phyloP scores from a whole-genome alignment of 2,888 invertebrate species.

The Tanypteryx hageni region DNA sequence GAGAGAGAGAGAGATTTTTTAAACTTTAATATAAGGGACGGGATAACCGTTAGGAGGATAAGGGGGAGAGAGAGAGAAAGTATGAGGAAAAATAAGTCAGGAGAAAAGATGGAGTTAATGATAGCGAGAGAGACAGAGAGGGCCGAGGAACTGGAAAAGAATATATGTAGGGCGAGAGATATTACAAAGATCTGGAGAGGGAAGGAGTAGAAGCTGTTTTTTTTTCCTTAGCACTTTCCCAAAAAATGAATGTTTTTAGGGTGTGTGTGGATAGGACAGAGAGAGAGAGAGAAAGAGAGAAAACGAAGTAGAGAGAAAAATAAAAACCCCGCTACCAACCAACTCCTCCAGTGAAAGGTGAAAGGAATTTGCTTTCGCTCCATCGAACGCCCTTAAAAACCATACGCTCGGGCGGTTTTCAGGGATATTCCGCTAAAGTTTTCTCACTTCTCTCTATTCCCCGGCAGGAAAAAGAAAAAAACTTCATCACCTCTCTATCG shows the following conservation, averaged over 20 bases:
- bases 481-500: no score
- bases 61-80: no score
- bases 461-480: no score
- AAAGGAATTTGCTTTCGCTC: slow-evolving; percentile 54
- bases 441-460: not conserved
- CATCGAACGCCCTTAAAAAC: slow-evolving; percentile 61
- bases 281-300: not conserved
- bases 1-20: no score
- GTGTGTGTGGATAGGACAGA: not conserved
- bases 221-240: not conserved
- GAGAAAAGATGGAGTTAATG: not conserved
- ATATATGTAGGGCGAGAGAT: not conserved
- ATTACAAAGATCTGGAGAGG: not conserved
- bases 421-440: slow-evolving; percentile 51
- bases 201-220: not conserved
- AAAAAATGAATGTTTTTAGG: slow-evolving; percentile 16
- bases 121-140: not conserved
- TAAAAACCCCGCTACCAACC: slow-evolving; percentile 34
- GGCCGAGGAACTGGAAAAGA: not conserved
- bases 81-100: no score
- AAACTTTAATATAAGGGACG: no score
- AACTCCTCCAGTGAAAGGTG: slow-evolving; percentile 40
- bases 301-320: not conserved
- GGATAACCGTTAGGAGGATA: no score
- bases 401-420: slow-evolving; percentile 57